These are phyloP conservation scores for Oscarella lobularis DNA, from an alignment of 37 sponge, comb jelly and placozoan species.

Conservation along the genomic window DNA sequence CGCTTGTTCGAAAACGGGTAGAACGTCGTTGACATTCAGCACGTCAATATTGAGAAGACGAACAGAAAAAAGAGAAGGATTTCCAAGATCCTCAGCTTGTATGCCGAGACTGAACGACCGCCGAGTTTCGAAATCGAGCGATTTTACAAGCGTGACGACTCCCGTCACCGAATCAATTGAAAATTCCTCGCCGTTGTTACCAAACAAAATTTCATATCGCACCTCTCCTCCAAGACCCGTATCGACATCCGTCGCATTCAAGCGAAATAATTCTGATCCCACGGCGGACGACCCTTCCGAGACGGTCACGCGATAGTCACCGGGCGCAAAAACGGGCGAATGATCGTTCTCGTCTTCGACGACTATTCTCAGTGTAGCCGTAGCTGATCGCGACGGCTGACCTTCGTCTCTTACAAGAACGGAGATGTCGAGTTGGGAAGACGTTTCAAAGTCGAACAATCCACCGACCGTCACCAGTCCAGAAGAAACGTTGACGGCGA, in stretches of 20 bases:
- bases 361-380: background rate
- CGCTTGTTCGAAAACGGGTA: background rate
- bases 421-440: background rate
- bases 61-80: background rate
- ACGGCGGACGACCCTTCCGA: background rate
- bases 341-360: slow-evolving; percentile 3
- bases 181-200: background rate
- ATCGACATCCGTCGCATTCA: slow-evolving; percentile 11
- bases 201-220: background rate
- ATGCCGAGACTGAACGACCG: background rate
- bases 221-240: slow-evolving; percentile 7
- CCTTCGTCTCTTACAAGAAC: slow-evolving; percentile 9
- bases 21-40: background rate
- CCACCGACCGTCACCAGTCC: slow-evolving; percentile 4
- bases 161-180: background rate
- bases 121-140: background rate
- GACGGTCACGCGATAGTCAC: background rate
- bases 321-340: background rate
- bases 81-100: background rate
- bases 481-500: slow-evolving; percentile 1
- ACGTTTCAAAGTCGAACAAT: slow-evolving; percentile 3
- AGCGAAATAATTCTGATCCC: background rate
- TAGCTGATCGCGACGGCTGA: background rate
- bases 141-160: background rate
- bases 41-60: background rate